phyloP scores from a whole-genome alignment of 2,113 vertebrate genomes.

The Oncorhynchus gorbuscha region DNA sequence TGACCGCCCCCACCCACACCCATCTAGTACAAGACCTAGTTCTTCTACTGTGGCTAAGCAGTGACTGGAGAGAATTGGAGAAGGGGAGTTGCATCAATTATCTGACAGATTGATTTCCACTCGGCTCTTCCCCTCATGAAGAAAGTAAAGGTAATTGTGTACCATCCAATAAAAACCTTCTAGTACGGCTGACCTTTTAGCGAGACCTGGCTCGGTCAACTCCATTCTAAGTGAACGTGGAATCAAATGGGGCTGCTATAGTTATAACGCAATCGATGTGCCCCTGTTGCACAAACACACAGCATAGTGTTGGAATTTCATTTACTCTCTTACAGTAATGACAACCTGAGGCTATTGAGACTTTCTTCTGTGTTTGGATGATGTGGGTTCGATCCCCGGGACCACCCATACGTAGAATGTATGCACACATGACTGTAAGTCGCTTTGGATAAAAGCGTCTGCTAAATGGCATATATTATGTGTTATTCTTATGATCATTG shows the following conservation, averaged over 20 bases:
- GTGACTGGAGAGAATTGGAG: slow-evolving; percentile 38
- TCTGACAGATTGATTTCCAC: slow-evolving; percentile 41
- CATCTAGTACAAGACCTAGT: slow-evolving; percentile 26
- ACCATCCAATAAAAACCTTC: slow-evolving; percentile 17
- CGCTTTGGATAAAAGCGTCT: too few relatives aligned
- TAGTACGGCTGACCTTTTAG: background rate
- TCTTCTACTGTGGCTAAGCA: slow-evolving; percentile 20
- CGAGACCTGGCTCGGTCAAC: background rate
- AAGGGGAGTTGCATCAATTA: slow-evolving; percentile 53
- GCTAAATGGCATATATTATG: too few relatives aligned
- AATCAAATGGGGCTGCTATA: background rate
- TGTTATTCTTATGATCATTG: too few relatives aligned
- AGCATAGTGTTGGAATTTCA: background rate
- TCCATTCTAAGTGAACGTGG: background rate
- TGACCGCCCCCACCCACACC: slow-evolving; percentile 11
- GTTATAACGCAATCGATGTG: background rate
- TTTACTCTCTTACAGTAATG: background rate
- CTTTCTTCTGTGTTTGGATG: background rate
- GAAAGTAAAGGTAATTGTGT: slow-evolving; percentile 11
- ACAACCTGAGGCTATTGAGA: background rate
- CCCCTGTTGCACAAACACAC: background rate
- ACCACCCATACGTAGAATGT: too few relatives aligned
- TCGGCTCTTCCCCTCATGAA: background rate
- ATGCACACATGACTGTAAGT: too few relatives aligned
- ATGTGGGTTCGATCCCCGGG: too few relatives aligned